A percentile compares a stretch with the other conserved stretches of the same genome.
phyloP scores from a whole-genome alignment of 2,797 vertebrate species.

The Microctenopoma lineatum region DNA sequence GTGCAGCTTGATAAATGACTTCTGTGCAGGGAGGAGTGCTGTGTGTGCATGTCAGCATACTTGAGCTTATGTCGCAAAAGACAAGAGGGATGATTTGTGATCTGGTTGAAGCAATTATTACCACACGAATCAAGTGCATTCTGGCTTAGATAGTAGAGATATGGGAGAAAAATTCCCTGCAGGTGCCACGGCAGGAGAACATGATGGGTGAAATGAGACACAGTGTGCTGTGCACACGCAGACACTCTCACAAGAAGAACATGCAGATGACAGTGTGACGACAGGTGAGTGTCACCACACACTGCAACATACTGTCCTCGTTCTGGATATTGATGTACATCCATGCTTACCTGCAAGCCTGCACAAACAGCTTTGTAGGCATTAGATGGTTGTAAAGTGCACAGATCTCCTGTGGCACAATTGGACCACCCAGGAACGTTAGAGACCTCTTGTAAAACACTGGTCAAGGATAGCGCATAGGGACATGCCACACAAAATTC shows the following conservation, averaged over 20 bases:
- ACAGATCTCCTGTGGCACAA: conserved; percentile 52
- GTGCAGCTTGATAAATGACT: conserved; percentile 57
- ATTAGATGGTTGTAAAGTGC: conserved; percentile 31
- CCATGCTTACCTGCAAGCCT: conserved; percentile 43
- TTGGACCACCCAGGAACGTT: conserved; percentile 71
- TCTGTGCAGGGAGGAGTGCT: conserved; percentile 37
- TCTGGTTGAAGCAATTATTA: conserved; percentile 58
- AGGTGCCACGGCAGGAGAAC: conserved; percentile 19
- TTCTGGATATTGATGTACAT: conserved; percentile 53
- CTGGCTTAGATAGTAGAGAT: conserved; percentile 45
- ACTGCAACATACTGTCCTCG: conserved; percentile 35
- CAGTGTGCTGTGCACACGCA: neutral
- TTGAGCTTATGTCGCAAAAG: conserved; percentile 60
- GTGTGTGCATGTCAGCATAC: conserved; percentile 62
- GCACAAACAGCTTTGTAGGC: conserved; percentile 17
- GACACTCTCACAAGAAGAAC: conserved; percentile 24
- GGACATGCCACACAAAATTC: conserved; percentile 27
- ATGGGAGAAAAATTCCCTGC: conserved; percentile 34
- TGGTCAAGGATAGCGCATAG: conserved; percentile 57
- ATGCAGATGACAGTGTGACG: conserved; percentile 38
- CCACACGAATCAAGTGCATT: conserved; percentile 55
- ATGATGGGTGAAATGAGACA: conserved; percentile 25
- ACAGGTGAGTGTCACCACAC: conserved; percentile 45
- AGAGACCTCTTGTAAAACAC: conserved; percentile 62
- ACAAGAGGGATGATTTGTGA: conserved; percentile 67